Evolutionary conservation across 2,888 invertebrate species (phyloP), one percentile per base, ranked within the genome.

Genomic region (Orthonevra nobilis): DNA sequence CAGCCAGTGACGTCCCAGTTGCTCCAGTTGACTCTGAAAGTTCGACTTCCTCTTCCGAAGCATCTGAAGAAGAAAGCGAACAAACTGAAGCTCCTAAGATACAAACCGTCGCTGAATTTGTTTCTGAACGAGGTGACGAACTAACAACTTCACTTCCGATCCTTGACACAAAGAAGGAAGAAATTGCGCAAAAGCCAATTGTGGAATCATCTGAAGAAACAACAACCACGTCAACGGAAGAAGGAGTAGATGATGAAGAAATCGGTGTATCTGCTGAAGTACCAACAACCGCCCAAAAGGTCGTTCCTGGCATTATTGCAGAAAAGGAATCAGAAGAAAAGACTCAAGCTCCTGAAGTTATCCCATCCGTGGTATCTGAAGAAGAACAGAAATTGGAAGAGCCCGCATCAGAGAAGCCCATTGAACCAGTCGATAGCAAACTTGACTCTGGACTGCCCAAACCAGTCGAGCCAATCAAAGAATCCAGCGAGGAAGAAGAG

Each of bases 81-180:
- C 30, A 38, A n/a, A 58, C 66, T 5, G 69, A 69, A 54, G 23
- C 50, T 6, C 60, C 81, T 23, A 66, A 81, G 20, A 70, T 83
- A 15, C 81, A 82, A 58, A 81, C 83, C 15, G 48, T 82, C 20
- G 79, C 66, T 0, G 82, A 83, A 28, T 82, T 82, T 44, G 81
- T 82, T 23, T 84, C 84, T 2, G 83, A 84, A 28, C 77, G 79
- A 7, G 34, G 52, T 10, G 81, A 83, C 14, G 82, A 83, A 0
- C 14, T 52, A 17, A 73, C 77, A 10, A 64, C 70, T 20, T 61
- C 54, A n/a, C 9, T 20, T 1, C 66, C 54, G 3, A 26, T 26
- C 12, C 54, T 30, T 15, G 82, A 77, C 5, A 34, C 66, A 7
- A 44, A 81, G 0, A 81, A 72, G 2, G 83, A 83, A 52, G 77